A percentile compares a stretch with the other conserved stretches of the same genome.
These are phyloP conservation scores for Campylorhamphus procurvoides DNA, from an alignment of 2,113 vertebrate species.

Conservation along the genomic window DNA sequence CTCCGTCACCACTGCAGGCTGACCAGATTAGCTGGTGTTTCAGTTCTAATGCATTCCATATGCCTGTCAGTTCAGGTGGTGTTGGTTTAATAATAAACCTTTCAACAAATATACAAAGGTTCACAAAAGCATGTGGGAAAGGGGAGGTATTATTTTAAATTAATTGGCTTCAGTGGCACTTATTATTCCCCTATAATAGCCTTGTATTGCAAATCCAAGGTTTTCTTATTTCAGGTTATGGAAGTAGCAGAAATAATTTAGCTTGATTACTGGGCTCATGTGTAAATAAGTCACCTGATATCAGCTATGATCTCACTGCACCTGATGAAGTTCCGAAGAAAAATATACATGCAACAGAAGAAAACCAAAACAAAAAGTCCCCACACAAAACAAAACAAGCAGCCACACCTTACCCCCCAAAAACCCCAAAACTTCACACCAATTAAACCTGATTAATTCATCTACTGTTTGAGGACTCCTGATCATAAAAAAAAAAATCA, in stretches of 20 bases:
- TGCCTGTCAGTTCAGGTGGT: not conserved
- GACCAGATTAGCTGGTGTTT: not conserved
- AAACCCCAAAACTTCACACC: not conserved
- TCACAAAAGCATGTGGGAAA: not conserved
- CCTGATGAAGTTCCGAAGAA: not conserved
- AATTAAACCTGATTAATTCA: not conserved
- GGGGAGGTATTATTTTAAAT: not conserved
- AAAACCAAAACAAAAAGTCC: not conserved
- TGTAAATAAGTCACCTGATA: not conserved
- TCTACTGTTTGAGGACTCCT: not conserved
- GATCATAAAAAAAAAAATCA: not conserved
- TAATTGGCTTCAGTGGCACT: not conserved
- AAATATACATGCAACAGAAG: not conserved
- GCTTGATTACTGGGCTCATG: not conserved
- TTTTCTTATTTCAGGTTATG: not conserved
- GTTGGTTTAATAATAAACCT: not conserved
- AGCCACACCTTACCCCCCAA: not conserved
- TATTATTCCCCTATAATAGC: not conserved
- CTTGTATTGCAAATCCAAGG: not conserved
- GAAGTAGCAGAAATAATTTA: not conserved
- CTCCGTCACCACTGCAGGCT: fast-evolving
- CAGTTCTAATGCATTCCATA: not conserved
- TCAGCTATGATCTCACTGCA: not conserved
- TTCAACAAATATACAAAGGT: not conserved
- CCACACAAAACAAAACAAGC: not conserved